Conservation (phyloP, 2,113 vertebrate genomes). For the Perca flavescens region DNA sequence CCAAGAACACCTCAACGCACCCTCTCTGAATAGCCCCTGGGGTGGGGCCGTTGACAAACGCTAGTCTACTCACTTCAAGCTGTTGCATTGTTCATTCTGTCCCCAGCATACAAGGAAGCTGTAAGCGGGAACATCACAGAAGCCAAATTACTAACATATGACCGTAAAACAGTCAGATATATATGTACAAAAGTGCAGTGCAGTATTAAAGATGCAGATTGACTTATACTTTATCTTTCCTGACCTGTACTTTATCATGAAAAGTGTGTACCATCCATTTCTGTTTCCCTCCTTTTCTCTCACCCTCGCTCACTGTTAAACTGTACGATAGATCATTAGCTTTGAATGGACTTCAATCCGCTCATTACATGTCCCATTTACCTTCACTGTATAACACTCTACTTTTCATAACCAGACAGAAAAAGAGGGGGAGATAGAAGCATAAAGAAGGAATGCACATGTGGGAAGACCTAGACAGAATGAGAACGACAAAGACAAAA, state of each 20-base stretch:
- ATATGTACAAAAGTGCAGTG: neutral
- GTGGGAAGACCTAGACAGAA: constrained; percentile 24
- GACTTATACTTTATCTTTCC: neutral
- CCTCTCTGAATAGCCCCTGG: too few relatives aligned
- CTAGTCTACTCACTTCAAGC: neutral
- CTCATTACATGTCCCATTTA: constrained; percentile 86
- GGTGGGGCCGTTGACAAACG: too few relatives aligned
- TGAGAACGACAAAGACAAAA: constrained; percentile 26
- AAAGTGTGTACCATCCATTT: constrained; percentile 32
- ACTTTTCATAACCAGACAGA: constrained; percentile 66
- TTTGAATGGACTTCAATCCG: constrained; percentile 79
- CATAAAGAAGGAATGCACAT: constrained; percentile 5
- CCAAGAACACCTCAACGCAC: too few relatives aligned
- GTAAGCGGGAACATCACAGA: too few relatives aligned
- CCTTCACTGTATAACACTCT: constrained; percentile 75
- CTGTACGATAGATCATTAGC: constrained; percentile 79
- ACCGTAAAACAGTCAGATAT: neutral
- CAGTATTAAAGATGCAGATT: neutral
- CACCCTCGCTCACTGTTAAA: constrained; percentile 59
- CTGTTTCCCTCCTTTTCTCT: constrained; percentile 46
- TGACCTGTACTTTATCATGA: constrained; percentile 19
- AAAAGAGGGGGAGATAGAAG: neutral
- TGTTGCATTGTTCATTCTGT: neutral
- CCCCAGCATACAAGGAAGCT: neutral
- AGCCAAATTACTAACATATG: neutral